phyloP scores from a whole-genome alignment of 2,888 invertebrate species.

The Scrobipalpa atriplicella region DNA sequence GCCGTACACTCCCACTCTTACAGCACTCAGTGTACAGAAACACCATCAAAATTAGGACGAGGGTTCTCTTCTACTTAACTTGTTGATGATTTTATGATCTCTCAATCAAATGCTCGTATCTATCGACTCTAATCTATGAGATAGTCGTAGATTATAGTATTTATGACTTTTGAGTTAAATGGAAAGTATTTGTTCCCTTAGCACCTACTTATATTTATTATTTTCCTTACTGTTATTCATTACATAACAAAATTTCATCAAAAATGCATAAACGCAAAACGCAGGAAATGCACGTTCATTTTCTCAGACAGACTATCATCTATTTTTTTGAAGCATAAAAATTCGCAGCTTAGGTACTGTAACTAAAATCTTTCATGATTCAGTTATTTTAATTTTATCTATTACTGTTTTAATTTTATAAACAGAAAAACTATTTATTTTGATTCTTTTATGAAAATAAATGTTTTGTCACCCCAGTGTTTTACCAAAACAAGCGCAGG shows the following conservation, averaged over 20 bases:
- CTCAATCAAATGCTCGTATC: slow-evolving; percentile 3
- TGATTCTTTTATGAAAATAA: slow-evolving; percentile 27
- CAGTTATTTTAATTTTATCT: neutral
- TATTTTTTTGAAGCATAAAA: no score
- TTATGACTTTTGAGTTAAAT: slow-evolving; percentile 1
- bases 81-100: slow-evolving; percentile 30
- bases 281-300: no score
- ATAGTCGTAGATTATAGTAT: slow-evolving; percentile 1
- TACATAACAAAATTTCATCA: no score
- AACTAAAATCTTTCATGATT: no score
- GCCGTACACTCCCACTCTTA: slow-evolving; percentile 73
- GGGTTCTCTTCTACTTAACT: neutral
- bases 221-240: neutral
- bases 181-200: neutral
- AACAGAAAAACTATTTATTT: neutral
- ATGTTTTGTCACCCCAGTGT: slow-evolving; percentile 71
- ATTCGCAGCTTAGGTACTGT: no score
- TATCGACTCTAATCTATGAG: neutral
- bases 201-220: neutral
- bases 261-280: no score
- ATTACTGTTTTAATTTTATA: no score
- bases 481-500: slow-evolving; percentile 69
- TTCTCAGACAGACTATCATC: no score
- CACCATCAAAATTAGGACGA: slow-evolving; percentile 40
- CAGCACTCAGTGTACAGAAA: slow-evolving; percentile 59